These are phyloP conservation scores for Perccottus glenii DNA, from an alignment of 2,113 vertebrate species.

Conservation along the genomic window DNA sequence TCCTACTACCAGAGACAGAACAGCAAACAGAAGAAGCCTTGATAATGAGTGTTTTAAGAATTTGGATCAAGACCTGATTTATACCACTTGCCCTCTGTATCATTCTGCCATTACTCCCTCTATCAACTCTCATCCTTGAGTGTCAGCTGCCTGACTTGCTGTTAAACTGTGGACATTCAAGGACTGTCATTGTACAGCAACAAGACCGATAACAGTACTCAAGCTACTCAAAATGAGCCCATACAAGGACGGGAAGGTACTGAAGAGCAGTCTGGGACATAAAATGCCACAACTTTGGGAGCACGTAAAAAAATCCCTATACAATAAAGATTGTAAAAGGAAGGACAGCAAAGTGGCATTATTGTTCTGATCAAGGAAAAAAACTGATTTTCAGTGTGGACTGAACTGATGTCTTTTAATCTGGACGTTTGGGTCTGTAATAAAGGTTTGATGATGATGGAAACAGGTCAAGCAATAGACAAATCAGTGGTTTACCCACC, in stretches of 20 bases:
- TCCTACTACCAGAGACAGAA: slow-evolving; percentile 63
- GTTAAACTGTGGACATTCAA: slow-evolving; percentile 47
- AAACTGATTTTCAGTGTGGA: slow-evolving; percentile 29
- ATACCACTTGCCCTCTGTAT: slow-evolving; percentile 53
- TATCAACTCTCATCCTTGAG: slow-evolving; percentile 60
- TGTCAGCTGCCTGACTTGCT: slow-evolving; percentile 34
- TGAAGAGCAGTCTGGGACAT: slow-evolving; percentile 29
- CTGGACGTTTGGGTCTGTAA: slow-evolving; percentile 15
- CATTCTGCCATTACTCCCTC: slow-evolving; percentile 68
- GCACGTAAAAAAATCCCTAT: slow-evolving; percentile 40
- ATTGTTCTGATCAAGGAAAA: slow-evolving; percentile 35
- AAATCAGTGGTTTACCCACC: slow-evolving; percentile 42
- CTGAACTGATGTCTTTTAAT: slow-evolving; percentile 35
- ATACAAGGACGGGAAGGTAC: slow-evolving; percentile 26
- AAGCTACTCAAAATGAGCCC: slow-evolving; percentile 45
- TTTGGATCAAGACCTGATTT: slow-evolving; percentile 52
- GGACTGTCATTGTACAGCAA: slow-evolving; percentile 34
- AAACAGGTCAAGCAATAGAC: slow-evolving; percentile 33
- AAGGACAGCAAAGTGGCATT: slow-evolving; percentile 20
- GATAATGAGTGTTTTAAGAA: slow-evolving; percentile 76
- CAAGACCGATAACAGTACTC: slow-evolving; percentile 34
- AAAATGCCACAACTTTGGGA: slow-evolving; percentile 45
- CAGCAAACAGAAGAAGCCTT: slow-evolving; percentile 62
- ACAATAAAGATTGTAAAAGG: slow-evolving; percentile 44
- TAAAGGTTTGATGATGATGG: slow-evolving; percentile 20